These are phyloP conservation scores for Craterocephalus amniculus DNA, from an alignment of 2,797 vertebrate species.

Conservation along the genomic window DNA sequence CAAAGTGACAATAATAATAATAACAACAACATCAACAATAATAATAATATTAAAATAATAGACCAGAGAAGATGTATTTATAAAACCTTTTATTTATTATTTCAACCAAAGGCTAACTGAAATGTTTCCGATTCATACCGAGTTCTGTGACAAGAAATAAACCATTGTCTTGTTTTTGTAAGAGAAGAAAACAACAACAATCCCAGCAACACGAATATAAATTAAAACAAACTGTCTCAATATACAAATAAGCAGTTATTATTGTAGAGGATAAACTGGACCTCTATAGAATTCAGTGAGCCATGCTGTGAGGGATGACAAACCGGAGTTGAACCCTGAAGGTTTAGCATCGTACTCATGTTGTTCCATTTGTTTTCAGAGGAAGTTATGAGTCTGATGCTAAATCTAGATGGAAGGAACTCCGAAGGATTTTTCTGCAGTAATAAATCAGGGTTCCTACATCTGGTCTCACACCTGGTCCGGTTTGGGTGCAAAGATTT, in stretches of 20 bases:
- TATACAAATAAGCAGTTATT: slow-evolving; percentile 71
- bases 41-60: slow-evolving; percentile 3
- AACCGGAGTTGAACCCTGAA: slow-evolving; percentile 10
- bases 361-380: background rate
- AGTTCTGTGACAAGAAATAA: slow-evolving; percentile 66
- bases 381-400: background rate
- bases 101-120: slow-evolving; percentile 77
- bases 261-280: slow-evolving; percentile 66
- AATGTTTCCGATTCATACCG: slow-evolving; percentile 79
- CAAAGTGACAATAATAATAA: too few relatives aligned
- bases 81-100: slow-evolving; percentile 76
- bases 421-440: slow-evolving; percentile 8
- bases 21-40: background rate
- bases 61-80: slow-evolving; percentile 53
- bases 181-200: slow-evolving; percentile 60
- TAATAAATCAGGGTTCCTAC: slow-evolving; percentile 31
- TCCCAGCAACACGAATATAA: slow-evolving; percentile 77
- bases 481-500: background rate
- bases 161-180: slow-evolving; percentile 64
- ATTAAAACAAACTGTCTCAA: slow-evolving; percentile 71
- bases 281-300: slow-evolving; percentile 67
- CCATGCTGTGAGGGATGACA: slow-evolving; percentile 56
- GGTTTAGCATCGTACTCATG: background rate
- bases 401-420: slow-evolving; percentile 8
- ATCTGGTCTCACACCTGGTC: slow-evolving; percentile 2